A percentile compares a stretch with the other conserved stretches of the same genome.
These are phyloP conservation scores for Macrostomum lignano DNA, from an alignment of 1,140 invertebrate genomes.

Conservation along the genomic window DNA sequence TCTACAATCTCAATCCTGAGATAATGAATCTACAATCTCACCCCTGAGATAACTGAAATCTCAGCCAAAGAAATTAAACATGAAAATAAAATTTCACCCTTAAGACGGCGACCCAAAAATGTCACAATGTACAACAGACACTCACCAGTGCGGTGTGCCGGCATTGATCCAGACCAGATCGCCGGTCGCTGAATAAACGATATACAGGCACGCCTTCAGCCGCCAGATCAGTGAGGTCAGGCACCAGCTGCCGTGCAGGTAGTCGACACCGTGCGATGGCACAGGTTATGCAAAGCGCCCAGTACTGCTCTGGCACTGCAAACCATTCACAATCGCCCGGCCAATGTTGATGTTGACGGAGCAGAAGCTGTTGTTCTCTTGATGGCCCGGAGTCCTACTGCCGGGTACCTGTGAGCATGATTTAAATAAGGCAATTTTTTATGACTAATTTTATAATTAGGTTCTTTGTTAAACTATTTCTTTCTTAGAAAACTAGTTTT, in stretches of 20 bases:
- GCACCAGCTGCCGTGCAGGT: conserved; percentile 97
- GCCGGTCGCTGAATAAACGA: conserved; percentile 87
- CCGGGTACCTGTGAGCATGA: too few species aligned
- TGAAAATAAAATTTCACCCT: too few species aligned
- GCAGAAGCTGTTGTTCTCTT: conserved; percentile 97
- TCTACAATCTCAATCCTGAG: too few species aligned
- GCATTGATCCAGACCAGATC: conserved; percentile 97
- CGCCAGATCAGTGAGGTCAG: conserved; percentile 64
- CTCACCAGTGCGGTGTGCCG: conserved; percentile 77
- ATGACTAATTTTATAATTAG: too few species aligned
- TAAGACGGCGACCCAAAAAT: too few species aligned
- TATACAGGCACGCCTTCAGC: conserved; percentile 87
- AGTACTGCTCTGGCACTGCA: conserved; percentile 81
- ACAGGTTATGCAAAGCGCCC: conserved; percentile 66
- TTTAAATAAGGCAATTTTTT: too few species aligned
- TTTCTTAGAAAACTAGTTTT: too few species aligned
- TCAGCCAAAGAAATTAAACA: too few species aligned
- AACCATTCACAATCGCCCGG: conserved; percentile 98
- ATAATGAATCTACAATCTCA: too few species aligned
- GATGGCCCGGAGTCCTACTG: conserved; percentile 39
- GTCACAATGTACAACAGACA: too few species aligned
- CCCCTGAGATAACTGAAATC: too few species aligned
- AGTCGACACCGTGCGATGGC: conserved; percentile 80
- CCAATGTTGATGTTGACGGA: conserved; percentile 99
- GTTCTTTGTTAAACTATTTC: too few species aligned